Evolutionary conservation across 1,140 invertebrate genomes (phyloP), one percentile per base, ranked within the genome.

Genomic region (Parapsyche elsis): DNA sequence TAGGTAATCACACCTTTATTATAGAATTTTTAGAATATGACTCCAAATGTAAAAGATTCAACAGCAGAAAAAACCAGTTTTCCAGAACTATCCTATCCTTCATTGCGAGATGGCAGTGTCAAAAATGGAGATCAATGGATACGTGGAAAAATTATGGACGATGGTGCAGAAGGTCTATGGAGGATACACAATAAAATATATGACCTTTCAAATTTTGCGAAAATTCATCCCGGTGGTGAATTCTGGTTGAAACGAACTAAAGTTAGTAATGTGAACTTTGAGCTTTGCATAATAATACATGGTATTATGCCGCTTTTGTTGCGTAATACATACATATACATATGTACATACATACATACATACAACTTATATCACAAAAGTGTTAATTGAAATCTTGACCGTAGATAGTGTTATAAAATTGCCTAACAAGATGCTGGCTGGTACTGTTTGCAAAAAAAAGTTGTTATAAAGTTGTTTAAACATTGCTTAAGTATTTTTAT

Each of bases 91-190:
- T 23, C 73, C 16, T 91, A 91, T 84, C 89, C 90, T 0, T 88
- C 87, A 9, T 81, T 88, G 4, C 86, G 90, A 81, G 89, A 90
- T 82, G 83, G 86, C 81, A 87, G 86, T 10, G 79, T 89, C 12
- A 88, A 84, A 77, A 87, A 88, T 67, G 85, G 87, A 2, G 82
- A 87, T 26, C 85, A 88, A 85, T 92, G 93, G 93, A 83, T 96
- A 12, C 87, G 89, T 46, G 92, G 91, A 1, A 94, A 94, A 85
- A 89, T 88, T 57, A 83, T 87, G 26, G 91, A 94, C 80, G 94
- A 96, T 84, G 92, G 92, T 9, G 93, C 94, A 0, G 93, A 94
- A 85, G 91, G 90, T 7, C 86, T 95, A 0, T 97, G 95, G 95
- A 88, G 95, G 76, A 90, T 96, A 12, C 90, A 92, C 81, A 90